These are phyloP conservation scores for Xylocampa areola DNA, from an alignment of 2,888 invertebrate species.

Conservation along the genomic window DNA sequence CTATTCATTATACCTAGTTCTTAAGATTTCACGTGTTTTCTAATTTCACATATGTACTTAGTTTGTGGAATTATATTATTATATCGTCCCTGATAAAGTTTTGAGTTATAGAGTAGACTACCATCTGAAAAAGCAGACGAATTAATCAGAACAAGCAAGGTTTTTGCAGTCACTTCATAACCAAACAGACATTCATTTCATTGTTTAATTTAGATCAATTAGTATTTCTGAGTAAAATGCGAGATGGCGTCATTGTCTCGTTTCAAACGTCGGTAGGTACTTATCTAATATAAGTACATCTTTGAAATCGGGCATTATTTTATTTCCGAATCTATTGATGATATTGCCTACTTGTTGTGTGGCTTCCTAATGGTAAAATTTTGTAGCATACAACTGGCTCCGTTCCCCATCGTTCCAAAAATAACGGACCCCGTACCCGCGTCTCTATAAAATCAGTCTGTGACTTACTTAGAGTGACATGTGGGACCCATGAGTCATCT, in stretches of 20 bases:
- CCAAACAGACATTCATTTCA: conserved; percentile 64
- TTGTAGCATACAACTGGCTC: conserved; percentile 47
- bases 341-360: conserved; percentile 18
- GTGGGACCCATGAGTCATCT: conserved; percentile 81
- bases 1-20: conserved; percentile 17
- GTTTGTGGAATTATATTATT: neutral
- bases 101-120: neutral
- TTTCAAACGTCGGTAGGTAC: conserved; percentile 1
- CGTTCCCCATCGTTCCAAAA: conserved; percentile 61
- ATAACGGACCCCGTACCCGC: conserved; percentile 68
- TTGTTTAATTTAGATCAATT: conserved; percentile 77
- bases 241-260: conserved; percentile 32
- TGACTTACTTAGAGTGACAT: conserved; percentile 77
- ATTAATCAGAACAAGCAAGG: conserved; percentile 48
- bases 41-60: neutral
- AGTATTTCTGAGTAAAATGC: conserved; percentile 57
- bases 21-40: neutral
- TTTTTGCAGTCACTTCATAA: conserved; percentile 62
- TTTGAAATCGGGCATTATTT: neutral
- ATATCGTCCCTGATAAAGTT: conserved; percentile 10
- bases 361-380: conserved; percentile 52
- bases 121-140: conserved; percentile 21
- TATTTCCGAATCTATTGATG: no score
- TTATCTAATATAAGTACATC: neutral
- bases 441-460: conserved; percentile 71